Evolutionary conservation across 2,888 invertebrate genomes (phyloP).

Genomic region (Philereme vetulata): DNA sequence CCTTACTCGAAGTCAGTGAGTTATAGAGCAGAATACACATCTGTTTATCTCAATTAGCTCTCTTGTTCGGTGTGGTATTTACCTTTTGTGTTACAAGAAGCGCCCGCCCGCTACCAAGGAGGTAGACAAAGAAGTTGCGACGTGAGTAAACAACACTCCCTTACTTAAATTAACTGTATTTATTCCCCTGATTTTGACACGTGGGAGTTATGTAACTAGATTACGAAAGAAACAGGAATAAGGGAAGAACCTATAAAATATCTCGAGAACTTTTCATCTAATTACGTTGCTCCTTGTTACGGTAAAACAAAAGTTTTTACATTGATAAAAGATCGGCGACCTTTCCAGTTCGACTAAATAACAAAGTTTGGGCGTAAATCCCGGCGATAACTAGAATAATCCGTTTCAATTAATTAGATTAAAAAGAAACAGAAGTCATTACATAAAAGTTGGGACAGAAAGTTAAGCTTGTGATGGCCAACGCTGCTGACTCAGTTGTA

Average conservation of each 20-base stretch:
- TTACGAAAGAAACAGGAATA: conserved; percentile 50
- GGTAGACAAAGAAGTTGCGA: conserved; percentile 72
- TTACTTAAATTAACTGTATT: conserved; percentile 68
- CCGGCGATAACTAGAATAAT: conserved; percentile 70
- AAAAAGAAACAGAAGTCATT: conserved; percentile 76
- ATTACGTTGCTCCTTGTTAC: conserved; percentile 50
- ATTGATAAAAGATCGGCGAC: conserved; percentile 54
- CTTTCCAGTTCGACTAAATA: conserved; percentile 53
- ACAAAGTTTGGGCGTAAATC: conserved; percentile 64
- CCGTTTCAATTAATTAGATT: conserved; percentile 77
- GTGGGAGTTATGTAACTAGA: conserved; percentile 58
- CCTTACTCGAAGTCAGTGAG: conserved; percentile 65
- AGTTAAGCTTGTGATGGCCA: conserved; percentile 52
- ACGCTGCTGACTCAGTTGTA: conserved; percentile 48
- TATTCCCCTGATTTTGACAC: conserved; percentile 70
- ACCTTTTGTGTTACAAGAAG: conserved; percentile 73
- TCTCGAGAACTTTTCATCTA: conserved; percentile 47
- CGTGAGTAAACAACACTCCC: conserved; percentile 67
- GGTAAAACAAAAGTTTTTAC: conserved; percentile 48
- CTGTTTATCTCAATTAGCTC: conserved; percentile 77
- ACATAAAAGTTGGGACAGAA: conserved; percentile 60
- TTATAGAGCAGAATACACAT: conserved; percentile 71
- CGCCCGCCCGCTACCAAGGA: conserved; percentile 54
- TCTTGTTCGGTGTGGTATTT: conserved; percentile 74
- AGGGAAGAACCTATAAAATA: conserved; percentile 48